phyloP scores from a whole-genome alignment of 2,113 vertebrate genomes.

The Pyxicephalus adspersus region DNA sequence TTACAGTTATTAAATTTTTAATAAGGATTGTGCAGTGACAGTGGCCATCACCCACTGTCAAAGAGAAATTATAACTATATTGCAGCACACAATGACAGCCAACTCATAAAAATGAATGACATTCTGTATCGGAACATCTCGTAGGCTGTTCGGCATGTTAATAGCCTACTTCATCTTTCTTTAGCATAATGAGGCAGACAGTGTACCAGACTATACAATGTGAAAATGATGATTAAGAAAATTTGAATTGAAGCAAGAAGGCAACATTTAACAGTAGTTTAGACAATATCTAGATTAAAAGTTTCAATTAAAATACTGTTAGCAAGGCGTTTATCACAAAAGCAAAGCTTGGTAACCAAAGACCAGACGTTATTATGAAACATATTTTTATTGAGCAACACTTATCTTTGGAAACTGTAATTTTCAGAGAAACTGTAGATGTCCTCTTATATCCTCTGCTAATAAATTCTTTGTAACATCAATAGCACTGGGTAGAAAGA shows the following conservation, averaged over 20 bases:
- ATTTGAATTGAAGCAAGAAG: conserved; percentile 72
- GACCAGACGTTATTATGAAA: conserved; percentile 60
- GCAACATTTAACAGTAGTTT: conserved; percentile 68
- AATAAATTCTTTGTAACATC: conserved; percentile 46
- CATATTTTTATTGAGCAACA: conserved; percentile 56
- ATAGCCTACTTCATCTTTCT: conserved; percentile 80
- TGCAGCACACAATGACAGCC: conserved; percentile 73
- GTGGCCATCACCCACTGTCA: conserved; percentile 68
- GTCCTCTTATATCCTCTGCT: conserved; percentile 38
- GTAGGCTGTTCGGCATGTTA: conserved; percentile 75
- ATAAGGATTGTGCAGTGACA: conserved; percentile 71
- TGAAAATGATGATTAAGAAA: conserved; percentile 77
- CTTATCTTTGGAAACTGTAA: conserved; percentile 59
- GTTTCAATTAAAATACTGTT: conserved; percentile 76
- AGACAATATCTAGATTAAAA: conserved; percentile 73
- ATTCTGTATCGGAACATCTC: conserved; percentile 78
- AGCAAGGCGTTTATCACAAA: conserved; percentile 63
- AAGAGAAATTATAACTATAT: conserved; percentile 76
- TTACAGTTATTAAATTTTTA: conserved; percentile 78
- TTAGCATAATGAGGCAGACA: conserved; percentile 75
- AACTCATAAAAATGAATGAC: conserved; percentile 84
- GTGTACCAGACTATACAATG: conserved; percentile 71
- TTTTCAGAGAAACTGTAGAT: conserved; percentile 51
- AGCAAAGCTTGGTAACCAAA: conserved; percentile 64
- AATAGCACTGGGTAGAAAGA: conserved; percentile 44